Percentiles rank a stretch among this genome's conserved stretches.
phyloP scores from a whole-genome alignment of 2,113 vertebrate species.

The Oceanites oceanicus region DNA sequence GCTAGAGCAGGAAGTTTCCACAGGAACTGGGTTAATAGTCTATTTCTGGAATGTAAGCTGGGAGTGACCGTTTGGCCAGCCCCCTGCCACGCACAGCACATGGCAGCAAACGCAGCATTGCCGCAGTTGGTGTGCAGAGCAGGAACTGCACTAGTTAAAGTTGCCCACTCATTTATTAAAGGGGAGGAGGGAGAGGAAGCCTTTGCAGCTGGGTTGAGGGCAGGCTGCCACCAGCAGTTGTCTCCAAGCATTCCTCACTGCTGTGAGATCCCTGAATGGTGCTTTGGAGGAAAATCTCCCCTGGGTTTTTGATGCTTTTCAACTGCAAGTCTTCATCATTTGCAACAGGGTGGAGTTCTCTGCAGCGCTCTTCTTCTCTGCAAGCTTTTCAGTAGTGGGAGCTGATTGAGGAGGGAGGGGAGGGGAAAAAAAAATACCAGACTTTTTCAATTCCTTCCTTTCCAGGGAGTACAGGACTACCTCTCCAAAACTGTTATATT shows the following conservation, averaged over 20 bases:
- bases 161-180: accelerated
- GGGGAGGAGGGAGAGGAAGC: neutral
- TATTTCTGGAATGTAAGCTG: neutral
- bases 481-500: neutral
- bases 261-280: neutral
- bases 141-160: neutral
- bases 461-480: neutral
- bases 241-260: neutral
- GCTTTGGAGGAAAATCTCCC: neutral
- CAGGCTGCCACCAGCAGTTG: neutral
- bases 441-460: neutral
- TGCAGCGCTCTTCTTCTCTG: neutral
- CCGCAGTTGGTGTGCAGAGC: neutral
- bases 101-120: accelerated
- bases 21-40: neutral
- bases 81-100: neutral
- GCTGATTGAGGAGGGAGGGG: neutral
- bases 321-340: neutral
- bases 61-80: neutral
- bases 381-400: neutral
- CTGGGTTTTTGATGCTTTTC: neutral
- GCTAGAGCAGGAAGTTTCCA: neutral
- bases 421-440: neutral
- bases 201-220: neutral
- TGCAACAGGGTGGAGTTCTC: neutral